Conservation (phyloP, 1,140 invertebrate genomes). For the Drosophila kohkoa region DNA sequence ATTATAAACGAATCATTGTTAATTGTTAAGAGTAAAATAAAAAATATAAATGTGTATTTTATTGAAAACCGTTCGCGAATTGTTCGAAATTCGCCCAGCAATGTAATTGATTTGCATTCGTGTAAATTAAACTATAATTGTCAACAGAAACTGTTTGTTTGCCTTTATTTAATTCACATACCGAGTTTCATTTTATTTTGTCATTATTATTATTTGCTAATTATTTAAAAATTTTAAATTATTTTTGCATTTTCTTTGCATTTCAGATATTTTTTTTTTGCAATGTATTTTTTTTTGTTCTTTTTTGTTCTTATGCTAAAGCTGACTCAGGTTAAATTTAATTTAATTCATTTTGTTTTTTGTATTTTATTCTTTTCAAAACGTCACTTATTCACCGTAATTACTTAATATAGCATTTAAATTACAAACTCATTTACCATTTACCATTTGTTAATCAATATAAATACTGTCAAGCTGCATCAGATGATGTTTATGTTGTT, state of each 20-base stretch:
- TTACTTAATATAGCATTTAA: constrained; percentile 73
- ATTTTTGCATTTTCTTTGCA: constrained; percentile 41
- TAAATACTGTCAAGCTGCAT: constrained; percentile 60
- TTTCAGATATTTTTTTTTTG: constrained; percentile 23
- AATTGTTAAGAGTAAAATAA: constrained; percentile 10
- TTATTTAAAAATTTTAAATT: constrained; percentile 46
- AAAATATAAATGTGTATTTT: constrained; percentile 12
- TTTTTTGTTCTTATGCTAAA: constrained; percentile 61
- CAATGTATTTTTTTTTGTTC: constrained; percentile 3
- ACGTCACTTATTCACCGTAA: constrained; percentile 42
- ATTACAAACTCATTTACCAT: constrained; percentile 68
- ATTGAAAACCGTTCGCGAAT: constrained; percentile 12
- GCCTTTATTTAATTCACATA: constrained; percentile 62
- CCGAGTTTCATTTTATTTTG: constrained; percentile 45
- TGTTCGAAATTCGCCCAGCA: constrained; percentile 39
- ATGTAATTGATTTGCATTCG: constrained; percentile 48
- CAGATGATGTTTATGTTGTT: constrained; percentile 7
- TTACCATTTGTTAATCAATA: constrained; percentile 57
- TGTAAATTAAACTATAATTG: constrained; percentile 17
- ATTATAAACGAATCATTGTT: constrained; percentile 9
- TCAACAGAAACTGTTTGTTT: constrained; percentile 51
- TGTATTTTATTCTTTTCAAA: constrained; percentile 15
- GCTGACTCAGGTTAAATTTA: constrained; percentile 42
- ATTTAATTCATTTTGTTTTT: constrained; percentile 46
- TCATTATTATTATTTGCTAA: constrained; percentile 42